phyloP scores from a whole-genome alignment of 2,888 invertebrate genomes.

The Drepana falcataria region DNA sequence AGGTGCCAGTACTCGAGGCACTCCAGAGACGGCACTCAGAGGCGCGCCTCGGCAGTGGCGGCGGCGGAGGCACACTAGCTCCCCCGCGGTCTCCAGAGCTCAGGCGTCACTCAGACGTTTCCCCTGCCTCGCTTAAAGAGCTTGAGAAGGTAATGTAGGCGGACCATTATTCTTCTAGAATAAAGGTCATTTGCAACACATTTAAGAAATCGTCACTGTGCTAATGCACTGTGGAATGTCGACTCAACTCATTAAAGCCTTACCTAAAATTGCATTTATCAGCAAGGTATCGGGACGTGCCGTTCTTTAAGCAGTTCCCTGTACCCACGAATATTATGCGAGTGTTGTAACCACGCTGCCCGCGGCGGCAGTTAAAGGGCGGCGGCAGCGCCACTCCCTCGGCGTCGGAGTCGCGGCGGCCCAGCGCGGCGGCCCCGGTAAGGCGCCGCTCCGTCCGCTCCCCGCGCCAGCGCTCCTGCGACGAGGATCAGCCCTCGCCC shows the following conservation, averaged over 20 bases:
- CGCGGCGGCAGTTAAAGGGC: constrained; percentile 82
- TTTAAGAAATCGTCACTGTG: no score
- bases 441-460: constrained; percentile 80
- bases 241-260: no score
- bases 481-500: constrained; percentile 80
- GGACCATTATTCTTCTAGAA: background rate
- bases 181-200: no score
- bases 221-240: no score
- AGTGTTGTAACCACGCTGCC: constrained; percentile 71
- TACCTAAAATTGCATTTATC: no score
- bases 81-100: constrained; percentile 91
- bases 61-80: constrained; percentile 82
- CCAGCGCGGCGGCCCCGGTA: constrained; percentile 80
- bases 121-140: constrained; percentile 91
- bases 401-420: constrained; percentile 74
- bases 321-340: constrained; percentile 8
- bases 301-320: background rate
- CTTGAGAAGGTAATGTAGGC: constrained; percentile 87
- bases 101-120: constrained; percentile 90
- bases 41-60: constrained; percentile 73
- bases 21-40: constrained; percentile 90
- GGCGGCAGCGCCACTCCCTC: constrained; percentile 77
- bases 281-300: no score
- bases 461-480: constrained; percentile 89
- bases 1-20: constrained; percentile 88